These are phyloP conservation scores for Torymus tubicola DNA, from an alignment of 2,888 invertebrate species.

Conservation along the genomic window DNA sequence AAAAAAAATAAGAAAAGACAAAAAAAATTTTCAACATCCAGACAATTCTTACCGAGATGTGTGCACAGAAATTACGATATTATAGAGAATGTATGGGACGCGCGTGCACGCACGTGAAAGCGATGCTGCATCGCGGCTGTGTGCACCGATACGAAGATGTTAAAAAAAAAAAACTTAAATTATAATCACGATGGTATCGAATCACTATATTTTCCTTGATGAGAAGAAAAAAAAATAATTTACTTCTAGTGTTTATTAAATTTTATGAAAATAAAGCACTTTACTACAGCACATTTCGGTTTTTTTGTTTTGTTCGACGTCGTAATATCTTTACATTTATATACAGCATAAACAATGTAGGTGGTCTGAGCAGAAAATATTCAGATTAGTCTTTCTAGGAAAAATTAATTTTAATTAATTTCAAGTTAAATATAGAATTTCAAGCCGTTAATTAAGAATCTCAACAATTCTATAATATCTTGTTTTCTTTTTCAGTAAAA, in stretches of 20 bases:
- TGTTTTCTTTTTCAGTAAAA: too few species aligned
- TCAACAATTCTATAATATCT: too few species aligned
- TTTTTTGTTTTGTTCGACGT: constrained; percentile 37
- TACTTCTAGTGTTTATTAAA: constrained; percentile 69
- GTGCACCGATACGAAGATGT: constrained; percentile 30
- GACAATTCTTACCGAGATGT: constrained; percentile 46
- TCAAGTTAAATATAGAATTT: too few species aligned
- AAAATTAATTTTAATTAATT: too few species aligned
- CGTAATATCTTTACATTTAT: too few species aligned
- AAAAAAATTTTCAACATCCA: constrained; percentile 17
- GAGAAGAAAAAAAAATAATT: constrained; percentile 57
- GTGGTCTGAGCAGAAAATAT: too few species aligned
- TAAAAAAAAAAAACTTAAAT: neutral
- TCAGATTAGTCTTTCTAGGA: too few species aligned
- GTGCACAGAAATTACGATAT: constrained; percentile 3
- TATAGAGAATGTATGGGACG: too few species aligned
- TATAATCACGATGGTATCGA: constrained; percentile 57
- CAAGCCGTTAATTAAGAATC: too few species aligned
- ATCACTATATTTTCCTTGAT: constrained; percentile 65
- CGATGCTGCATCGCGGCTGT: constrained; percentile 15
- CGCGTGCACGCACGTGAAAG: constrained; percentile 1
- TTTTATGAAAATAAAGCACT: constrained; percentile 72
- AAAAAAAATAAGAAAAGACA: neutral
- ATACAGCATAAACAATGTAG: too few species aligned
- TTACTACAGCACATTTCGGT: constrained; percentile 63